Base-by-base conservation (phyloP, 2,888 invertebrate genomes). In the Drosophila quinaria region DNA sequence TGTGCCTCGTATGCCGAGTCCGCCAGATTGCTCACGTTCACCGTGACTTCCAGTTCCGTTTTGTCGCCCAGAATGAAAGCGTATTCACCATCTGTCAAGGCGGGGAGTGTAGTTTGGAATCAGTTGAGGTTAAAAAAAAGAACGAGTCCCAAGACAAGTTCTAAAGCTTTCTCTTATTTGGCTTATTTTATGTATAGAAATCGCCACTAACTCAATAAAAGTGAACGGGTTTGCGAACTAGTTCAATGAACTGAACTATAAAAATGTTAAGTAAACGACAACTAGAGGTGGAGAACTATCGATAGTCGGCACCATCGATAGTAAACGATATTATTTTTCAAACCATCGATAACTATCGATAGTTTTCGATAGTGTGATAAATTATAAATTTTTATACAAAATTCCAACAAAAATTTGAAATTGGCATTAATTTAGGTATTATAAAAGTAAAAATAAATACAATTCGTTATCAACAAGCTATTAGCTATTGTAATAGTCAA, bases 1-100 rank as follows among this genome's bases (percentile, higher is more conserved):
- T 96, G 96, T 0, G 97, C 95, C 92, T 98, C 97, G 89, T 98
- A 98, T 0, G 98, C 98, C 0, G 98, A 96, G 91, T 99, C 98
- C 0, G 96, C 96, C 22, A 94, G 92, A 92, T 99, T 99, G 60
- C 94, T 94, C 1, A 97, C 95, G 10, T 94, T 94, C 11, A 97
- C 94, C 35, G 96, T 95, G 0, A 99, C 93, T 59, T 95, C 94
- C 31, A 98, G 94, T 90, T 97, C 97, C 63, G 96, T 95, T 59
- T 95, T 95, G 85, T 96, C 95, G 0, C 97, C 97, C 81, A 97
- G 92, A 19, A 94, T 94, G 6, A 95, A 86, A 0, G 93, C 93
- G 77, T 94, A 95, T 4, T 93, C 81, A 91, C 93, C 85, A 66
- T 87, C 92, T 91, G 61, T 9, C 66, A 58, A 41, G 55, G 2